Evolutionary conservation across 2,797 vertebrate genomes (phyloP), one percentile per base, ranked within the genome.

Genomic region (Phataginus tricuspis): DNA sequence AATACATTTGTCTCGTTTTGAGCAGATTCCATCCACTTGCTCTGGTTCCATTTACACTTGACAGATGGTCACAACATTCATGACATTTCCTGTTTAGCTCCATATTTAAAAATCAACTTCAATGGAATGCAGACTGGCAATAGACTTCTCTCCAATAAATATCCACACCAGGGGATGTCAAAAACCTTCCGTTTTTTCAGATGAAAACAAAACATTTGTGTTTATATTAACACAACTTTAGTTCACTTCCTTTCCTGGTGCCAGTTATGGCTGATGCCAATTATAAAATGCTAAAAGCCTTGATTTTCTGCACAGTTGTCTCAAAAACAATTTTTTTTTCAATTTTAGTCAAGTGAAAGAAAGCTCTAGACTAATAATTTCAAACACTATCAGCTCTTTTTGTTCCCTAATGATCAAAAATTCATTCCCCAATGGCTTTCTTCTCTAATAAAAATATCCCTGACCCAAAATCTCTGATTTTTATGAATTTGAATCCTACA

Each of bases 21-120:
- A 86, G 66, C 90, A 96, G 75, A 97, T 97, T 96, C 95, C 94
- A 97, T 95, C 87, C 69, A 97, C 97, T 98, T 96, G 96, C 91
- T 97, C 98, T 97, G 97, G 97, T 66, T 91, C 89, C 95, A 97
- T 98, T 96, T 96, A 94, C 89, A 97, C 95, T 96, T 75, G 69
- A 97, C 94, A 98, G 96, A 97, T 97, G 95, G 97, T 96, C 97
- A 95, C 85, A 98, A 97, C 96, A 96, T 93, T 97, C 94, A 57
- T 0, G 77, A 98, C 94, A 98, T 96, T 98, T 96, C 94, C 97
- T 94, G 78, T 96, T 95, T 79, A 95, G 90, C 79, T 96, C 86
- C 74, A 37, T 93, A 96, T 97, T 97, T 96, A 95, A 98, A 98
- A 98, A 97, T 94, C 92, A 94, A 83, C 69, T 96, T n/a, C 19